Conservation (phyloP, 2,888 invertebrate species). For the Lacanobia oleracea region DNA sequence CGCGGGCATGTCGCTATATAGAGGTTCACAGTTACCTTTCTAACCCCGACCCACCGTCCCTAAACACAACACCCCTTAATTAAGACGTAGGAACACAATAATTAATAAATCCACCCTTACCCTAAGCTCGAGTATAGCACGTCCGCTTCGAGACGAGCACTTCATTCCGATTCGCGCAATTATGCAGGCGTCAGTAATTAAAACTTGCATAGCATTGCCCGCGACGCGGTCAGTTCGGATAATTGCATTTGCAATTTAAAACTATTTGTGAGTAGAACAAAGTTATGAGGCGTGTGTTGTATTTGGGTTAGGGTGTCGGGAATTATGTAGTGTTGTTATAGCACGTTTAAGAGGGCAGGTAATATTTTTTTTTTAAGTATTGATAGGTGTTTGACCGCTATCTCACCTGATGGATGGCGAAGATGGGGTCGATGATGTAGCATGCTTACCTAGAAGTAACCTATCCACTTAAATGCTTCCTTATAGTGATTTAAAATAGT, state of each 20-base stretch:
- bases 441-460: no score
- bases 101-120: constrained; percentile 25
- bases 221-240: constrained; percentile 65
- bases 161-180: constrained; percentile 67
- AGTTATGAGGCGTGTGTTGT: constrained; percentile 55
- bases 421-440: no score
- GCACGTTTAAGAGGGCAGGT: no score
- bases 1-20: background rate
- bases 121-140: constrained; percentile 16
- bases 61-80: constrained; percentile 28
- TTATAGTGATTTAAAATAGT: background rate
- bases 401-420: no score
- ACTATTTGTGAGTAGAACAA: constrained; percentile 69
- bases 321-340: constrained; percentile 25
- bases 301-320: constrained; percentile 43
- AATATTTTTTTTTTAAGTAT: no score
- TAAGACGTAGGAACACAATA: constrained; percentile 43
- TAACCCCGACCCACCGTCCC: background rate
- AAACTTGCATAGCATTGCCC: constrained; percentile 66
- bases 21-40: background rate
- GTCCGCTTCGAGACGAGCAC: constrained; percentile 44
- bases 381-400: no score
- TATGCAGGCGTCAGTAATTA: constrained; percentile 73
- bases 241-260: constrained; percentile 80
- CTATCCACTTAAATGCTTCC: background rate